These are phyloP conservation scores for Tetranychus cinnabarinus DNA, from an alignment of 1,140 invertebrate species.

Conservation along the genomic window DNA sequence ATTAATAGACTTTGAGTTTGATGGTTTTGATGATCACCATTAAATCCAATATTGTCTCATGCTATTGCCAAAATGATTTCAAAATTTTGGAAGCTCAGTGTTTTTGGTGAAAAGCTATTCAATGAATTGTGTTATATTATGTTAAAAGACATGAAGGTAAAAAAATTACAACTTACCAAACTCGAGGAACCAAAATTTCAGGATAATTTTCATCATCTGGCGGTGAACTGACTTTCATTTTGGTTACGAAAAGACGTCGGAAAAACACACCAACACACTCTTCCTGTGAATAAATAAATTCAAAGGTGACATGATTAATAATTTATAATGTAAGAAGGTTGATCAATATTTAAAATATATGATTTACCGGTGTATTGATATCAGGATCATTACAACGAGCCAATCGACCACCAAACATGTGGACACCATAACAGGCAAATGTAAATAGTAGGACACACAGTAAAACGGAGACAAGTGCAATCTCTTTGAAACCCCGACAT, in stretches of 20 bases:
- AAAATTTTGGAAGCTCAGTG: no score
- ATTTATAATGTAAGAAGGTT: neutral
- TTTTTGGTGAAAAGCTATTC: no score
- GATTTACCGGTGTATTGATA: conserved; percentile 32
- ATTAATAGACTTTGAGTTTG: neutral
- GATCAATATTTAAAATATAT: neutral
- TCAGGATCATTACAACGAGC: conserved; percentile 90
- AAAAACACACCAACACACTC: conserved; percentile 88
- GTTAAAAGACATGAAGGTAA: no score
- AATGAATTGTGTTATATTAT: no score
- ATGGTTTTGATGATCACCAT: neutral
- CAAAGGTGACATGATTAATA: neutral
- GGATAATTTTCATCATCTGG: conserved; percentile 64
- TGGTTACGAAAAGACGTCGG: conserved; percentile 84
- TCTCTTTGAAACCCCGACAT: conserved; percentile 97
- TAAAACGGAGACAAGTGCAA: conserved; percentile 85
- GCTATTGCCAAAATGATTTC: neutral
- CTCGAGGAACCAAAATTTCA: conserved; percentile 79
- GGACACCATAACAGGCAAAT: conserved; percentile 95
- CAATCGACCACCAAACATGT: conserved; percentile 80
- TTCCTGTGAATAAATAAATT: conserved; percentile 26
- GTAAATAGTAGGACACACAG: conserved; percentile 95
- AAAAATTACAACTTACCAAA: conserved; percentile 45
- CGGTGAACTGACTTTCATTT: conserved; percentile 64
- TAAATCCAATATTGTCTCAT: neutral